Evolutionary conservation across 2,113 vertebrate species (phyloP), one percentile per base, ranked within the genome.

Genomic region (Notothenia rossii): DNA sequence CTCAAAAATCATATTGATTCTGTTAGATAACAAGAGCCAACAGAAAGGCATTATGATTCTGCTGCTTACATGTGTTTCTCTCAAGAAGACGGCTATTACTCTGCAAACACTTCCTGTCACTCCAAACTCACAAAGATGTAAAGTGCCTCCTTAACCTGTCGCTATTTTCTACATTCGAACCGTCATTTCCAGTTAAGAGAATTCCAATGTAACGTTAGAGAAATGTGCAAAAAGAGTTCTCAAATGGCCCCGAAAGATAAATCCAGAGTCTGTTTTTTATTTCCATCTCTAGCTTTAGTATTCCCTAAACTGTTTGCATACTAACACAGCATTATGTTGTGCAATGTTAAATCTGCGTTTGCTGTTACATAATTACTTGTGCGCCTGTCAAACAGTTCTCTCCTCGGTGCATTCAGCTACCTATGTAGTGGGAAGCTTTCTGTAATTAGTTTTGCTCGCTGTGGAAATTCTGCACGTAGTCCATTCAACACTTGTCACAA

Each of bases 1-100:
- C 48, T 73, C 49, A 75, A 77, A 77, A 86, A 83, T 85, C 56
- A 33, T 69, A 87, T 88, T 64, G 77, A 82, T 92, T 81, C 77
- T 50, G 58, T 67, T 49, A 53, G 67, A 48, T 55, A 79, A 8
- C 36, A 40, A 48, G 67, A 58, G 61, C 20, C 67, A 84, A 85
- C 45, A 84, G 61, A 76, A 76, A 65, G 60, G 60, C 50, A 72
- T 79, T 77, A 72, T 75, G 62, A 82, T 17, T 55, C 61, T 45
- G 15, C 3, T 50, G 22, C 20, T 81, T 61, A 40, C 36, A 18
- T 53, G 40, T 64, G 60, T 69, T 81, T 60, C 72, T 76, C 36
- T 86, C 70, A 82, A 78, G 76, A 68, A 81, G 83, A 85, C 63
- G 22, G 25, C 29, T 75, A 29, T 74, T 75, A 62, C 82, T 77